Conservation (phyloP, 2,797 vertebrate species). For the Chaetodon trifasciatus region DNA sequence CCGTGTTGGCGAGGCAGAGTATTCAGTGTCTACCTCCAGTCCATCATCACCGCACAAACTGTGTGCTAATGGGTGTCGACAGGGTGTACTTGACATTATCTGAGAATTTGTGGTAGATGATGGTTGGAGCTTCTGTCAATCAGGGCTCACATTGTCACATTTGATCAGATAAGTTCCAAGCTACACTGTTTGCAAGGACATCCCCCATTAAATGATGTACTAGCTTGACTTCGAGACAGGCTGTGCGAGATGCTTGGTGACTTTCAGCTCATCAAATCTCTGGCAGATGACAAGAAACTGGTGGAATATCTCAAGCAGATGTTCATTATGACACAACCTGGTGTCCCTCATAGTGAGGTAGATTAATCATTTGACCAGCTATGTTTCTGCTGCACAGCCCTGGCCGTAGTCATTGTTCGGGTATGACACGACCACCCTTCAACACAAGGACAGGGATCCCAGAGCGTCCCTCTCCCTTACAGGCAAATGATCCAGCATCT, state of each 20-base stretch:
- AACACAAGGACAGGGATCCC: background rate
- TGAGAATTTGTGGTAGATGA: slow-evolving; percentile 9
- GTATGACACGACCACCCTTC: background rate
- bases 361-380: slow-evolving; percentile 16
- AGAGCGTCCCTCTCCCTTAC: background rate
- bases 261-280: background rate
- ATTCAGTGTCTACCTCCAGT: slow-evolving; percentile 41
- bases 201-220: slow-evolving; percentile 8
- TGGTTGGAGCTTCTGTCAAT: background rate
- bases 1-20: slow-evolving; percentile 15
- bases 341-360: background rate
- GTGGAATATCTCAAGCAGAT: background rate
- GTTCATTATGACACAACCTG: background rate
- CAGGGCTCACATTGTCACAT: background rate
- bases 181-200: background rate
- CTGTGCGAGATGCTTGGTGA: background rate
- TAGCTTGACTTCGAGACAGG: background rate
- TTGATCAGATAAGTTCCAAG: too few species aligned
- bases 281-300: slow-evolving; percentile 1
- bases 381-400: background rate
- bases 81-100: background rate
- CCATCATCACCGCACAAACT: slow-evolving; percentile 25
- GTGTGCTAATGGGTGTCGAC: slow-evolving; percentile 16
- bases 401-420: slow-evolving; percentile 20
- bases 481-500: background rate